Conservation (phyloP, 2,797 vertebrate species). For the Meda fulgida region DNA sequence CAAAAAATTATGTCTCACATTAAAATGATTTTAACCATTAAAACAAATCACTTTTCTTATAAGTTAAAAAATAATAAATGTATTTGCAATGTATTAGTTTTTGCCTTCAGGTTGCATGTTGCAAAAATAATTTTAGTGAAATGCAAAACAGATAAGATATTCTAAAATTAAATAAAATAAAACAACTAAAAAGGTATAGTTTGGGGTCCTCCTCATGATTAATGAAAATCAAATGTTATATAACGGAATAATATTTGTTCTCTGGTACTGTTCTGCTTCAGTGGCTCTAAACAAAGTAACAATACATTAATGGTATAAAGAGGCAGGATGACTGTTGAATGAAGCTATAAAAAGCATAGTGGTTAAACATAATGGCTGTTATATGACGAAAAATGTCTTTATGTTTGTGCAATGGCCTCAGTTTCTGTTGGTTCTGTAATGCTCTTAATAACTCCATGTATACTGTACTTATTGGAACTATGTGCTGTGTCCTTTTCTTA, state of each 20-base stretch:
- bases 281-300: background rate
- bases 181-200: background rate
- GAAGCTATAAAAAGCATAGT: background rate
- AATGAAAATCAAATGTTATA: background rate
- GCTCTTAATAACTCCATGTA: background rate
- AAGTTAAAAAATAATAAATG: background rate
- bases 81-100: background rate
- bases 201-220: background rate
- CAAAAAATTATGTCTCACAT: no score
- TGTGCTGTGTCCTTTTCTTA: background rate
- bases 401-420: slow-evolving; percentile 23
- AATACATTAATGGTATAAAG: background rate
- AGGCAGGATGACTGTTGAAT: slow-evolving; percentile 7
- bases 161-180: no score
- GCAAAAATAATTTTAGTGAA: background rate
- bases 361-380: background rate
- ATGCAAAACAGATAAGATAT: background rate
- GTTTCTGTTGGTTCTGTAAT: slow-evolving; percentile 7
- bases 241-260: slow-evolving; percentile 1
- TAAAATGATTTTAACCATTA: background rate
- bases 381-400: slow-evolving; percentile 20
- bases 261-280: slow-evolving; percentile 5
- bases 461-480: slow-evolving; percentile 3
- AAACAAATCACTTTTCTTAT: background rate
- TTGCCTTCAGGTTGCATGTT: background rate